These are phyloP conservation scores for Sicus ferrugineus DNA, from an alignment of 2,888 invertebrate genomes.

Conservation along the genomic window DNA sequence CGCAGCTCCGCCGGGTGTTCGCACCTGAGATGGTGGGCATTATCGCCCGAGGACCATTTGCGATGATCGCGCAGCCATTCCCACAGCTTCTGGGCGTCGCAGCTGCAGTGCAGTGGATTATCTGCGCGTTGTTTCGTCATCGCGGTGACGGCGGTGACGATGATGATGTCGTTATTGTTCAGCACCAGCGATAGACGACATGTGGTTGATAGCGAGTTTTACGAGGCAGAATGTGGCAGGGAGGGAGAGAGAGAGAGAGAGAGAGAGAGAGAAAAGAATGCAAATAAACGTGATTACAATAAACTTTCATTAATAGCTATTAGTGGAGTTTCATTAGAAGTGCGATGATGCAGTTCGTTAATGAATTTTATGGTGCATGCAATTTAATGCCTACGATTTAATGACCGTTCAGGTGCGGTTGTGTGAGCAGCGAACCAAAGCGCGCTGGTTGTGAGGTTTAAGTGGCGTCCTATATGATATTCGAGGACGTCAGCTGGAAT, in stretches of 20 bases:
- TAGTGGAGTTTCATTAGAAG: constrained; percentile 16
- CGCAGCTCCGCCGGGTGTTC: constrained; percentile 84
- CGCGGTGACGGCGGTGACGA: constrained; percentile 29
- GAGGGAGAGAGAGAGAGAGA: too few relatives aligned
- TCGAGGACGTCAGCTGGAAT: too few relatives aligned
- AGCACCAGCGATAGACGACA: constrained; percentile 4
- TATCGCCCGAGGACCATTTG: constrained; percentile 67
- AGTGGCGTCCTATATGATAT: too few relatives aligned
- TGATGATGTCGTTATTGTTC: constrained; percentile 33
- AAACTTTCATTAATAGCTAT: constrained; percentile 33
- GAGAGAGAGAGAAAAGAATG: constrained; percentile 1
- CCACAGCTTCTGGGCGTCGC: constrained; percentile 90
- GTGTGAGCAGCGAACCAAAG: too few relatives aligned
- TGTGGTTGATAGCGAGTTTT: not conserved
- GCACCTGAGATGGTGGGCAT: constrained; percentile 73
- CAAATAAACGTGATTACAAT: constrained; percentile 16
- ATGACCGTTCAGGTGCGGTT: too few relatives aligned
- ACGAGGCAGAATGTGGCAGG: not conserved
- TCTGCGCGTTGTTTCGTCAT: constrained; percentile 67
- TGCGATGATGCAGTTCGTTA: not conserved
- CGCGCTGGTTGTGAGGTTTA: too few relatives aligned
- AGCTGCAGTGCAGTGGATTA: constrained; percentile 89
- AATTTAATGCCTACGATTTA: constrained; percentile 1
- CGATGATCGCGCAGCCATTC: constrained; percentile 90
- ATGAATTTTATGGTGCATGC: constrained; percentile 17